A percentile compares a stretch with the other conserved stretches of the same genome.
phyloP scores from a whole-genome alignment of 1,140 invertebrate genomes.

The Drosophila mojavensis region DNA sequence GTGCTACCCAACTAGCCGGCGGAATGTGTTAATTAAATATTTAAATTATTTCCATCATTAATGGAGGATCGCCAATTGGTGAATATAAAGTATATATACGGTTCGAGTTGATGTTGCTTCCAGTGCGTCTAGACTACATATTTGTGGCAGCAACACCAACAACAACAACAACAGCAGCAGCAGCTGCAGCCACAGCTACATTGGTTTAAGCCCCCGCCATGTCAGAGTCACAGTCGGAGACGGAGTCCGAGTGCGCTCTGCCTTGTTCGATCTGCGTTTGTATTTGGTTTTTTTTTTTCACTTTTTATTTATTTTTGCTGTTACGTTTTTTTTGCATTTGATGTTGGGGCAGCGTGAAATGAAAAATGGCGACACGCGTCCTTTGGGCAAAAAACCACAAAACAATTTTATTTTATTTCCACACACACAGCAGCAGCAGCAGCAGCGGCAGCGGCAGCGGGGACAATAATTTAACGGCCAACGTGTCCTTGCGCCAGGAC shows the following conservation, averaged over 20 bases:
- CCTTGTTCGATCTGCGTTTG: constrained; percentile 49
- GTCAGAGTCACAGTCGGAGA: constrained; percentile 1
- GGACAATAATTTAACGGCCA: constrained; percentile 38
- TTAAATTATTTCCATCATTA: constrained; percentile 74
- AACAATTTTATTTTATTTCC: constrained; percentile 71
- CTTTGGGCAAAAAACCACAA: constrained; percentile 72
- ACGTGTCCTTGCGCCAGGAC: constrained; percentile 49
- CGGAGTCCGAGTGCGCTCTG: constrained; percentile 1
- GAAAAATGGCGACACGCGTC: constrained; percentile 69
- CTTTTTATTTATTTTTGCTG: constrained; percentile 18
- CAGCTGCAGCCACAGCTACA: constrained; percentile 27
- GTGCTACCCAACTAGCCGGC: constrained; percentile 27
- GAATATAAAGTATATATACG: constrained; percentile 16
- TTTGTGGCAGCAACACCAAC: constrained; percentile 35
- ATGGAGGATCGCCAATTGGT: constrained; percentile 30
- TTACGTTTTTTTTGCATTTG: constrained; percentile 20
- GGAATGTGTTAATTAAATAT: constrained; percentile 83
- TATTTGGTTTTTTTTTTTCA: constrained; percentile 17
- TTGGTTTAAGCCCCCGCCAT: constrained; percentile 22
- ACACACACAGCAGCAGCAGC: constrained; percentile 44
- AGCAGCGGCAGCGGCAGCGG: background rate
- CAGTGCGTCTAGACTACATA: constrained; percentile 54
- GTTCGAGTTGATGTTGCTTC: constrained; percentile 1
- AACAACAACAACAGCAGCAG: constrained; percentile 2
- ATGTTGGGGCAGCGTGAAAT: constrained; percentile 30